These are phyloP conservation scores for Fragum whitleyi DNA, from an alignment of 2,888 invertebrate genomes.

Conservation along the genomic window DNA sequence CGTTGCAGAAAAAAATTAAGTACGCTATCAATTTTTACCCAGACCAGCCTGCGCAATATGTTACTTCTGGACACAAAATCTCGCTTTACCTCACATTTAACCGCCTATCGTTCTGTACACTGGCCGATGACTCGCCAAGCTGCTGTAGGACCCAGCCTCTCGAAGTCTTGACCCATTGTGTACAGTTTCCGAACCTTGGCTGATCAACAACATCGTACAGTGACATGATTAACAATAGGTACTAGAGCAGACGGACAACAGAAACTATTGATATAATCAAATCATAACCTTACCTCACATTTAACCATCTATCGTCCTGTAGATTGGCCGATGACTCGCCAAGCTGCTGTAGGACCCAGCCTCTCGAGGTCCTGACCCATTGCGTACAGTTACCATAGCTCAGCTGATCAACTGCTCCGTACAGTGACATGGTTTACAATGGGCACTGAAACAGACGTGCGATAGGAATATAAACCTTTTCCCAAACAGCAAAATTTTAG, in stretches of 20 bases:
- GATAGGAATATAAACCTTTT: too few species aligned
- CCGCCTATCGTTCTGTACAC: not conserved
- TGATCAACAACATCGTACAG: not conserved
- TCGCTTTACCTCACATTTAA: not conserved
- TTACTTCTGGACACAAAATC: too few species aligned
- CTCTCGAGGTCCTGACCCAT: conserved; percentile 36
- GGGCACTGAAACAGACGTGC: not conserved
- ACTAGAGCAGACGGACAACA: not conserved
- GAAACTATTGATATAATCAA: too few species aligned
- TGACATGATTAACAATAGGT: not conserved
- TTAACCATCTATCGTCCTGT: not conserved
- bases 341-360: conserved; percentile 30
- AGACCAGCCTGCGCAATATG: too few species aligned
- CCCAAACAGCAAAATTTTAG: too few species aligned
- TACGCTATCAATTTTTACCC: too few species aligned
- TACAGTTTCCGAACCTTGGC: not conserved
- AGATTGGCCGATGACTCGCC: not conserved
- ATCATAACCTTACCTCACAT: not conserved
- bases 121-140: not conserved
- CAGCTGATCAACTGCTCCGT: not conserved
- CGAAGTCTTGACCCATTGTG: conserved; percentile 33
- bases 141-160: conserved; percentile 37
- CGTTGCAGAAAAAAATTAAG: too few species aligned
- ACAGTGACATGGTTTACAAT: not conserved
- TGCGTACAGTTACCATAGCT: not conserved